Base-by-base conservation (phyloP, 2,113 vertebrate genomes). In the Sialia sialis region DNA sequence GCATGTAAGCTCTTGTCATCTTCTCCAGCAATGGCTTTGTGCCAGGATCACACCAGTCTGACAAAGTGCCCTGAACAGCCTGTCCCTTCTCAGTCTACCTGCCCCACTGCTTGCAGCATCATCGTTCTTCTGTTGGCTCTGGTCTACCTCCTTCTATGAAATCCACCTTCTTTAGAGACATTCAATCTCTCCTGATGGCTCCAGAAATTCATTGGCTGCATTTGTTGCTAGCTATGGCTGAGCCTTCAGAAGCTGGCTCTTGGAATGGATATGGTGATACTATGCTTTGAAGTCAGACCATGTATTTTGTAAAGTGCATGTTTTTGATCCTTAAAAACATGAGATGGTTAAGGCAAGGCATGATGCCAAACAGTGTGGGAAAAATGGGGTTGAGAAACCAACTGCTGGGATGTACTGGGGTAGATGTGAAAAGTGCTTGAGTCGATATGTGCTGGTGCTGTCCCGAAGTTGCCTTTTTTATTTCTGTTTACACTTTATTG, bases 91-190 rank as follows among this genome's bases (percentile, higher is more conserved):
- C 64, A 78, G 27, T 18, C 72, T 77, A 25, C 51, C 62, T 13
- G 22, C 38, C 41, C 30, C 0, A 0, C 44, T 76, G 59, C 70
- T 78, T 73, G 41, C 2, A 5, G 46, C 17, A 43, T 66, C 2
- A 0, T 25, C 0, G 0, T 80, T 54, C 58, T 74, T 66, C 64
- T 85, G 6, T 51, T 56, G 39, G 12, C 80, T 67, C 20, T 75
- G 69, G 34, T 92, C n/a, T 74, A 59, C 26, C 34, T 80, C 62
- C 70, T 93, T 83, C 51, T 83, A 36, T 66, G 69, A 18, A 51
- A 41, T 79, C 49, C 13, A 18, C 26, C n/a, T 76, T 91, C 41
- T 55, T 44, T 0, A 0, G 49, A 55, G 56, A 39, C 16, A 15
- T 32, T 63, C 72, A 3, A 1, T 74, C 38, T 58, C 23, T 87